Percentiles rank a stretch among this genome's conserved stretches.
These are phyloP conservation scores for Allobates femoralis DNA, from an alignment of 2,797 vertebrate species.

Conservation along the genomic window DNA sequence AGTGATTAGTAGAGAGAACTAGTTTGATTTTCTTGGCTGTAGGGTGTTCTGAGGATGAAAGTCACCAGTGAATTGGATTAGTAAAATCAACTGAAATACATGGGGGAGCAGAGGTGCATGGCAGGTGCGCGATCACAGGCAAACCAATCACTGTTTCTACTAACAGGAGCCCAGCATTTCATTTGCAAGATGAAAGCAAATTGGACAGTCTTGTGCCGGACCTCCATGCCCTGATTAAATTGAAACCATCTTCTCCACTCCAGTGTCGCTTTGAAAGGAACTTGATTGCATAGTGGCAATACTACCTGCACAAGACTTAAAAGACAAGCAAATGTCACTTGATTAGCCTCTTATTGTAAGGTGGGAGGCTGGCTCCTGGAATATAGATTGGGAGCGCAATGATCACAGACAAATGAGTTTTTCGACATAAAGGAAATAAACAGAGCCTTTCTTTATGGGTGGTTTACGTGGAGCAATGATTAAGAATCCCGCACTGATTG, in stretches of 20 bases:
- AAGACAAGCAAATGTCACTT: constrained; percentile 68
- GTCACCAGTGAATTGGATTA: constrained; percentile 33
- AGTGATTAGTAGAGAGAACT: constrained; percentile 18
- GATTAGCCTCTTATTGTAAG: constrained; percentile 74
- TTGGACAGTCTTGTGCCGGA: constrained; percentile 56
- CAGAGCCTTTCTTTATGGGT: constrained; percentile 70
- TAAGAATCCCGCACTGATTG: constrained; percentile 69
- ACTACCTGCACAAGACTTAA: constrained; percentile 48
- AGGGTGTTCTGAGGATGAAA: constrained; percentile 48
- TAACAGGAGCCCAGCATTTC: constrained; percentile 50
- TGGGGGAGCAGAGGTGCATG: constrained; percentile 3
- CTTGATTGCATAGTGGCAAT: constrained; percentile 51
- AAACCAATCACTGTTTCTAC: constrained; percentile 32
- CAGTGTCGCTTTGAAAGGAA: constrained; percentile 57
- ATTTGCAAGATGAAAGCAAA: constrained; percentile 31
- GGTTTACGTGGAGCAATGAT: constrained; percentile 72
- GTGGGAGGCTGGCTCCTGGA: constrained; percentile 72
- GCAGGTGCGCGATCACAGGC: background rate
- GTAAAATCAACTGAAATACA: constrained; percentile 24
- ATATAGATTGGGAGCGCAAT: constrained; percentile 75
- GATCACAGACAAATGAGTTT: constrained; percentile 70
- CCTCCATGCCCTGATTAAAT: constrained; percentile 58
- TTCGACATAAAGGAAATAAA: constrained; percentile 73
- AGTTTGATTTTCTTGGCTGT: constrained; percentile 9
- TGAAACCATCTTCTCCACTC: constrained; percentile 56